Conservation (phyloP, 2,888 invertebrate species). For the Caenorhabditis drosophilae region DNA sequence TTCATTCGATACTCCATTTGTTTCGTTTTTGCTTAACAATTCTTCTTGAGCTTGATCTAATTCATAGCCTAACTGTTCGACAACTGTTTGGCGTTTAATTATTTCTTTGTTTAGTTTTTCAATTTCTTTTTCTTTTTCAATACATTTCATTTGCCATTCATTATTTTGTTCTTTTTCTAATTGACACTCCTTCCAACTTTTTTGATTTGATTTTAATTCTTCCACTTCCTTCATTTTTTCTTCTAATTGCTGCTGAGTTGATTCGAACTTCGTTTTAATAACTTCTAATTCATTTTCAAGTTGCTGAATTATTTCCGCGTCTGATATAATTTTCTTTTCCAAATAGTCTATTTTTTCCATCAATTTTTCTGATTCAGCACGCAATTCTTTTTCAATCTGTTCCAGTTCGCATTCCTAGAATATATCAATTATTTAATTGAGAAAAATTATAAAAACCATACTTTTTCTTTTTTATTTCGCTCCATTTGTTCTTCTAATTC, state of each 20-base stretch:
- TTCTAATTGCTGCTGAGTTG: neutral
- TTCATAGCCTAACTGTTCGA: constrained; percentile 7
- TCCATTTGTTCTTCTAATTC: neutral
- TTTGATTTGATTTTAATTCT: no score
- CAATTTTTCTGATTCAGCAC: neutral
- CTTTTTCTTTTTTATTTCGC: no score
- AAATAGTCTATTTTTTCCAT: neutral
- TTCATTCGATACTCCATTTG: constrained; percentile 6
- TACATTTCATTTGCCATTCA: constrained; percentile 9
- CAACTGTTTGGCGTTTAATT: constrained; percentile 10
- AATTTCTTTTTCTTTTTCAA: constrained; percentile 3
- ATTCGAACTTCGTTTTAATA: neutral
- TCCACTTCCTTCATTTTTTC: neutral
- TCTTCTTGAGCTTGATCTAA: constrained; percentile 9
- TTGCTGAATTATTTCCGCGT: neutral
- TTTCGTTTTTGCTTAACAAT: constrained; percentile 1
- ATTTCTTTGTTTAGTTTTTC: constrained; percentile 11
- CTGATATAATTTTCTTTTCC: no score
- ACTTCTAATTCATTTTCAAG: neutral
- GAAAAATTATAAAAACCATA: no score
- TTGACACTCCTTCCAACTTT: neutral
- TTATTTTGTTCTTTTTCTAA: constrained; percentile 4
- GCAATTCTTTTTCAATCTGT: no score
- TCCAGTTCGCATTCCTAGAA: no score
- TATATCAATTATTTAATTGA: no score